Conservation (phyloP, 2,888 invertebrate genomes). For the Falcaria lacertinaria region DNA sequence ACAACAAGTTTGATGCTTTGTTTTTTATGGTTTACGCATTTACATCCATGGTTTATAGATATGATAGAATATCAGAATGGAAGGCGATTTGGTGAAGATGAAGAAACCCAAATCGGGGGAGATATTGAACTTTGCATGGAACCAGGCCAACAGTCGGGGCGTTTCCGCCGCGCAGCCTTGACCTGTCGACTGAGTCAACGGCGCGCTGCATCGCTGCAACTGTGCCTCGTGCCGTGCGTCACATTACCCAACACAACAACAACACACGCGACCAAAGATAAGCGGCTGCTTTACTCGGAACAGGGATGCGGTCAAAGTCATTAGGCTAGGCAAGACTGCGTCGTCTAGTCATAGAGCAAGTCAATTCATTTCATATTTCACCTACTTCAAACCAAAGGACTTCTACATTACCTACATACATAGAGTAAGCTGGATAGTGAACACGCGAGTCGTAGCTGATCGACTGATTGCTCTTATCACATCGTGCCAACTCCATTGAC, state of each 20-base stretch:
- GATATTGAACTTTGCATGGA: conserved; percentile 50
- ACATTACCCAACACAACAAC: conserved; percentile 7
- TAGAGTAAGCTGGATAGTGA: too few relatives aligned
- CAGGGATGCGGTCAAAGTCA: conserved; percentile 7
- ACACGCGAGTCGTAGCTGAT: too few relatives aligned
- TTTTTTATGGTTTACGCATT: too few relatives aligned
- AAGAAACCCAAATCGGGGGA: conserved; percentile 34
- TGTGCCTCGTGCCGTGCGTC: conserved; percentile 11
- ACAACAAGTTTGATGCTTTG: too few relatives aligned
- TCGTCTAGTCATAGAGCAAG: neutral
- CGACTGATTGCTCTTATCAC: too few relatives aligned
- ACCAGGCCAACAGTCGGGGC: conserved; percentile 47
- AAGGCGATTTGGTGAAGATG: conserved; percentile 18
- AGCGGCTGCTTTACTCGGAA: conserved; percentile 2
- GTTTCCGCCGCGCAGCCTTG: conserved; percentile 50
- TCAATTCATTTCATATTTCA: neutral
- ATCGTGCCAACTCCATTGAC: too few relatives aligned
- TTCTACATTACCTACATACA: too few relatives aligned
- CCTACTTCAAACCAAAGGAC: too few relatives aligned
- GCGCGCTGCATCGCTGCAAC: conserved; percentile 24
- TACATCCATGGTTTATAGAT: too few relatives aligned
- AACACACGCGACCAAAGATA: conserved; percentile 1
- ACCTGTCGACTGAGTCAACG: conserved; percentile 47
- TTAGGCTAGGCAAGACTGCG: neutral
- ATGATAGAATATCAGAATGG: neutral